phyloP scores from a whole-genome alignment of 1,140 invertebrate genomes.

The Tetramorium alpestre region DNA sequence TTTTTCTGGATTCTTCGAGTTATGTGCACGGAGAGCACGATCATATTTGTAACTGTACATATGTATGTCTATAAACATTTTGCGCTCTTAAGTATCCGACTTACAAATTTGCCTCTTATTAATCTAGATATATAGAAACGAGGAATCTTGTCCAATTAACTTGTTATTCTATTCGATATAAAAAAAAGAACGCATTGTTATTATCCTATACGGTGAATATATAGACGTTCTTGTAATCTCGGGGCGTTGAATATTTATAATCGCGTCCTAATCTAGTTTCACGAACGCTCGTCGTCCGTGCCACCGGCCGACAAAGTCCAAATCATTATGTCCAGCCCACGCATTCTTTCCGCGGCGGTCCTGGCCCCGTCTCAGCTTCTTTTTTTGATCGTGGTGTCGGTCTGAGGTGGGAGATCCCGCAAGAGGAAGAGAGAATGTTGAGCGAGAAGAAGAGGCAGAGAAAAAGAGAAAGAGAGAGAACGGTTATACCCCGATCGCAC shows the following conservation, averaged over 20 bases:
- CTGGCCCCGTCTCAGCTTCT: constrained; percentile 69
- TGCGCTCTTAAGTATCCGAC: neutral
- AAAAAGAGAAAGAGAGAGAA: constrained; percentile 34
- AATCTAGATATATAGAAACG: neutral
- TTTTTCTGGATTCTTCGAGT: neutral
- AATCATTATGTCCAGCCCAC: constrained; percentile 83
- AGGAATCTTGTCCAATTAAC: constrained; percentile 22
- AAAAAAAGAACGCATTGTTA: neutral
- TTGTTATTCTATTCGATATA: neutral
- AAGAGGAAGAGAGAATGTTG: constrained; percentile 40
- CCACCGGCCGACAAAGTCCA: constrained; percentile 79
- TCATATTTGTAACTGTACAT: neutral
- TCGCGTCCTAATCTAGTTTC: constrained; percentile 68
- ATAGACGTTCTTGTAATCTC: neutral
- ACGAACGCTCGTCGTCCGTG: constrained; percentile 55
- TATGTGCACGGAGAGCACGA: neutral
- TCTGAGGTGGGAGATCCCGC: constrained; percentile 55
- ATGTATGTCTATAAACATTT: neutral
- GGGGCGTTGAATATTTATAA: constrained; percentile 63
- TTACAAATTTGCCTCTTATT: neutral
- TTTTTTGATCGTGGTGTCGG: constrained; percentile 72
- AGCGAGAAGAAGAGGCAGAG: neutral
- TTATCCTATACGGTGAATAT: neutral
- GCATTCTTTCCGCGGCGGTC: constrained; percentile 80
- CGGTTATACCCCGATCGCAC: constrained; percentile 62